Conservation (phyloP, 2,888 invertebrate genomes). For the Meghimatium bilineatum region DNA sequence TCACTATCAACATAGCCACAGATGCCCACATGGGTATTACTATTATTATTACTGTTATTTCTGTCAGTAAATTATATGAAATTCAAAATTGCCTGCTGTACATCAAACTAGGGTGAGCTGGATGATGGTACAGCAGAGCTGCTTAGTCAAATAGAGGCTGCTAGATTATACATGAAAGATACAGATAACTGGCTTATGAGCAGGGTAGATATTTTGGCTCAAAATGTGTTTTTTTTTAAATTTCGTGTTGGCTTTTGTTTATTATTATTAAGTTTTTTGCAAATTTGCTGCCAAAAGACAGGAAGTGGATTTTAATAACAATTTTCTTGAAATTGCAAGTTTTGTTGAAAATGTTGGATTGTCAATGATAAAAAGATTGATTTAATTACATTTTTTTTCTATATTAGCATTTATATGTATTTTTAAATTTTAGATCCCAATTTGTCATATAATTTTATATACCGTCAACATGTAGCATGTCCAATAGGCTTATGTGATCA, state of each 20-base stretch:
- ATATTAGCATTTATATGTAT: no score
- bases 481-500: no score
- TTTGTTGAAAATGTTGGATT: background rate
- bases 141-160: conserved; percentile 43
- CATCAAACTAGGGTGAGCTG: conserved; percentile 19
- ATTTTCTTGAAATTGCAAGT: background rate
- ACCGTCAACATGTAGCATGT: no score
- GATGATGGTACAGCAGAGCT: conserved; percentile 36
- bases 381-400: no score
- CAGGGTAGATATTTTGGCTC: conserved; percentile 29
- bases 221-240: background rate
- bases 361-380: background rate
- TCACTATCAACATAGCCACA: no score
- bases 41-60: no score
- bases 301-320: background rate
- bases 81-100: background rate
- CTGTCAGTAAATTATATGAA: no score
- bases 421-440: no score
- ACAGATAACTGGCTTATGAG: conserved; percentile 46
- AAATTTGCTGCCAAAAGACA: background rate
- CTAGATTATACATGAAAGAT: conserved; percentile 42
- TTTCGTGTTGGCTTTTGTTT: background rate
- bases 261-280: background rate
- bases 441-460: no score
- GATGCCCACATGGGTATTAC: no score